A percentile compares a stretch with the other conserved stretches of the same genome.
phyloP scores from a whole-genome alignment of 2,797 vertebrate genomes.

The Gila robusta region DNA sequence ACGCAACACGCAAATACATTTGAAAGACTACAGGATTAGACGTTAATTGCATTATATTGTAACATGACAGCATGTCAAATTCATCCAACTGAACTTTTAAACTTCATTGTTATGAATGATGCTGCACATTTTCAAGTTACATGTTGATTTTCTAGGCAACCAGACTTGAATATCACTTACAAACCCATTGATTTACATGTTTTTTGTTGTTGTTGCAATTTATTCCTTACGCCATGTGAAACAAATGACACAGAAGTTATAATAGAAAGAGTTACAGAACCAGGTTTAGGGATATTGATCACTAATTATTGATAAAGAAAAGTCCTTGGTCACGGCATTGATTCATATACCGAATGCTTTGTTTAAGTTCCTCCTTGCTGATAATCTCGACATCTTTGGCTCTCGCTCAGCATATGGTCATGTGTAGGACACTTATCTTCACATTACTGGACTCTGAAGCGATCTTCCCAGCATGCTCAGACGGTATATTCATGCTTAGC shows the following conservation, averaged over 20 bases:
- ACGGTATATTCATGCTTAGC: background rate
- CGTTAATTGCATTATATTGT: conserved; percentile 59
- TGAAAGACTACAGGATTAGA: conserved; percentile 71
- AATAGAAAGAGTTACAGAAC: background rate
- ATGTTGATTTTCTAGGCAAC: background rate
- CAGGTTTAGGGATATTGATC: background rate
- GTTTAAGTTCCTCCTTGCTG: background rate
- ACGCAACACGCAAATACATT: conserved; percentile 66
- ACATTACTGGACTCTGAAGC: background rate
- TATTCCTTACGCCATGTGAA: background rate
- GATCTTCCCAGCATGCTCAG: background rate
- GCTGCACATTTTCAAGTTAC: too few species aligned
- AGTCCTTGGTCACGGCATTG: background rate
- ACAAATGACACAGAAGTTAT: background rate
- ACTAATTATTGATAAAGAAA: background rate
- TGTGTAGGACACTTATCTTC: background rate
- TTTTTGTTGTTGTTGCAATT: too few species aligned
- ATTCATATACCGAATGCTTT: background rate
- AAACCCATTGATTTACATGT: background rate
- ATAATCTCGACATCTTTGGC: background rate
- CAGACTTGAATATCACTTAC: background rate
- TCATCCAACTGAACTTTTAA: background rate
- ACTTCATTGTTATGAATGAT: background rate
- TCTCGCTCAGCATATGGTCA: background rate
- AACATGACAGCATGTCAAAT: background rate